Percentiles rank a stretch among this genome's conserved stretches.
These are phyloP conservation scores for Pollicipes pollicipes DNA, from an alignment of 1,140 invertebrate species.

Conservation along the genomic window DNA sequence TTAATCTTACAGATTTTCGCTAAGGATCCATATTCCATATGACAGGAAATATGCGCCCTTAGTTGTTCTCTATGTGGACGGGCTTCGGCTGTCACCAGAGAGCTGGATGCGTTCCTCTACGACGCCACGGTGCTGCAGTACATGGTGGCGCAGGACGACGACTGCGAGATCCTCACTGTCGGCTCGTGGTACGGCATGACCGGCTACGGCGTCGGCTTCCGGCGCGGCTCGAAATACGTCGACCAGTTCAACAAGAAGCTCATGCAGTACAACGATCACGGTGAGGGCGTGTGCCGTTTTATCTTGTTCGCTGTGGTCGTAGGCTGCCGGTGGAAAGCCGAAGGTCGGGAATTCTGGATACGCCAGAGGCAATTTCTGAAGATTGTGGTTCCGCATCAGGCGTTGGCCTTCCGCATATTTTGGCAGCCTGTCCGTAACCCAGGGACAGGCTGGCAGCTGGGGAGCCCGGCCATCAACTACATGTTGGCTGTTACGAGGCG, in stretches of 20 bases:
- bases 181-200: conserved; percentile 83
- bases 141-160: conserved; percentile 83
- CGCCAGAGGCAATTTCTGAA: neutral
- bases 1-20: too few relatives aligned
- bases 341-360: too few relatives aligned
- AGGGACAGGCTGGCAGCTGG: neutral
- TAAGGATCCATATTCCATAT: too few relatives aligned
- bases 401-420: neutral
- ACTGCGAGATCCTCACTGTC: conserved; percentile 85
- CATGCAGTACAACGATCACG: conserved; percentile 84
- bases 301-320: neutral
- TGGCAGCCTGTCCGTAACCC: neutral
- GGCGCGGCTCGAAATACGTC: conserved; percentile 85
- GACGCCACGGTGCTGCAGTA: conserved; percentile 96
- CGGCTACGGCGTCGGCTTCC: conserved; percentile 86
- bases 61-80: too few relatives aligned
- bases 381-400: neutral
- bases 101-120: conserved; percentile 97
- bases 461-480: conserved; percentile 7
- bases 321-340: too few relatives aligned
- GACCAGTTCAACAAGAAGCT: conserved; percentile 86
- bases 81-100: conserved; percentile 34
- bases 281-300: conserved; percentile 29
- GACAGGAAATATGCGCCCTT: too few relatives aligned
- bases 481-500: neutral